Base-by-base conservation (phyloP, 2,888 invertebrate genomes). In the Rhingia rostrata region DNA sequence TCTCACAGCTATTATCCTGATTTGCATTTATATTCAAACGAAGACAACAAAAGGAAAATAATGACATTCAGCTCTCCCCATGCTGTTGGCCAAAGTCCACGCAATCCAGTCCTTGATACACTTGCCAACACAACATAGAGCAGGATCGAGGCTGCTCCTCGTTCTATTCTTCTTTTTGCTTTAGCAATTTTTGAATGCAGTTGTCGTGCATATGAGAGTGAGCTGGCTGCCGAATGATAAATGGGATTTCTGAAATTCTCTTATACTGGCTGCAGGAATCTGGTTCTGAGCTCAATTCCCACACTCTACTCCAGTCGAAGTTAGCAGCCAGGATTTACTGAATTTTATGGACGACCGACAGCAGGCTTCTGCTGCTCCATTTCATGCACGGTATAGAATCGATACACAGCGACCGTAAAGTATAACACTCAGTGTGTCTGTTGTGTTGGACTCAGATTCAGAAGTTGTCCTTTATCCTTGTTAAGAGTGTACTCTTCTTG, bases 351-450 rank as follows among this genome's bases (percentile, higher is more conserved):
- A 41, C 35, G 83, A 78, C 54, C 66, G 73, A 58, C 63, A 83
- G 22, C 1, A 22, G 60, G 56, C 73, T 63, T 69, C 47, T 64
- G 69, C 61, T 75, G 75, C 63, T 61, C 74, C 74, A 84, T 84
- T 80, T 72, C 84, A 70, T 80, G 70, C 70, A 51, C 53, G 64
- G 70, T 73, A 79, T 83, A 67, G 83, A 79, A 74, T 74, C 79
- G 79, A 74, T 84, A 74, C 73, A 74, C 35, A 66, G 47, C 14
- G 53, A 69, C 32, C 60, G 69, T 74, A 75, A 84, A 70, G 74
- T 66, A 80, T 75, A 69, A 79, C 69, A 79, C 74, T 84, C 74
- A 53, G 58, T 75, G 14, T 60, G 73, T 72, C 61, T 61, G 70
- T 60, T 69, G 66, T 72, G 67, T 22, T 22, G 22, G 22, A 22